Conservation (phyloP, 2,888 invertebrate genomes). For the Osedax fenrisi region DNA sequence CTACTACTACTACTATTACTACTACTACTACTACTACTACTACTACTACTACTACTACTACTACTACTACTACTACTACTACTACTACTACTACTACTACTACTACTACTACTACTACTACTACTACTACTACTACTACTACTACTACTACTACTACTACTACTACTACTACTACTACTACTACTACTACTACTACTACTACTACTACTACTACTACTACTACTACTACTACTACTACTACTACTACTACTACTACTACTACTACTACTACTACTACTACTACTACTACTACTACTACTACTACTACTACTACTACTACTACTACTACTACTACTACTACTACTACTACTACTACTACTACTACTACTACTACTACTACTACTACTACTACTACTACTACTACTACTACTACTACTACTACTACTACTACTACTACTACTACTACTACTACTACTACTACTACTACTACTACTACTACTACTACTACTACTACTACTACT, state of each 20-base stretch:
- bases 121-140: background rate
- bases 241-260: background rate
- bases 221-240: background rate
- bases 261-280: background rate
- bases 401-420: background rate
- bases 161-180: background rate
- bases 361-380: background rate
- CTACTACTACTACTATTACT: background rate
- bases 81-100: constrained; percentile 2
- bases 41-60: background rate
- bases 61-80: background rate
- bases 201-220: constrained; percentile 2
- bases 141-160: background rate
- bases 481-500: background rate
- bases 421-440: background rate
- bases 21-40: background rate
- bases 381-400: background rate
- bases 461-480: background rate
- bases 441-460: background rate
- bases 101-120: background rate
- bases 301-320: background rate
- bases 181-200: background rate
- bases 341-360: constrained; percentile 2
- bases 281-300: background rate
- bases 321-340: background rate